A percentile compares a stretch with the other conserved stretches of the same genome.
These are phyloP conservation scores for Lithodes maja DNA, from an alignment of 2,888 invertebrate species.

Conservation along the genomic window DNA sequence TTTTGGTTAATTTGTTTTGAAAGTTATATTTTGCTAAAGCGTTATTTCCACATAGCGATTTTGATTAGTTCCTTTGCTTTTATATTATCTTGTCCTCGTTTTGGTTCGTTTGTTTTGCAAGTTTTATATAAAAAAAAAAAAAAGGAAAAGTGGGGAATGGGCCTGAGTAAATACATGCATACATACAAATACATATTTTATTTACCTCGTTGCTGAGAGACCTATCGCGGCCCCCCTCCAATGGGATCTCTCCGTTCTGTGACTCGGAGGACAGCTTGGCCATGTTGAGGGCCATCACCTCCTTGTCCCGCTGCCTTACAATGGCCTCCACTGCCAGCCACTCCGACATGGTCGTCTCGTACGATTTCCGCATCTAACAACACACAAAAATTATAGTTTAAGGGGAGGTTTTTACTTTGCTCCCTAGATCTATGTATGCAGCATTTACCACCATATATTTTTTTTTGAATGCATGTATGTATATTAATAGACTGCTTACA, in stretches of 20 bases:
- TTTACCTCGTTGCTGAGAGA: constrained; percentile 77
- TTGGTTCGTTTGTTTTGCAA: no score
- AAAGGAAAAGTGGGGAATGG: not conserved
- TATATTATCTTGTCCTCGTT: no score
- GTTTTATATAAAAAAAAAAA: no score
- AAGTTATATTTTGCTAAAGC: no score
- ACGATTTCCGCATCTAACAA: constrained; percentile 81
- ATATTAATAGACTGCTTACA: not conserved
- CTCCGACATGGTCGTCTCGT: constrained; percentile 94
- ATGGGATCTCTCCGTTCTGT: constrained; percentile 61
- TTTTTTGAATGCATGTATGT: not conserved
- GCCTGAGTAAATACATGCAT: not conserved
- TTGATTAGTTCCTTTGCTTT: no score
- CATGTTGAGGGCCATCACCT: constrained; percentile 88
- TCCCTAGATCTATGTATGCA: no score
- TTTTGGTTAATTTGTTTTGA: no score
- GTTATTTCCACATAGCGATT: no score
- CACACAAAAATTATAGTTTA: no score
- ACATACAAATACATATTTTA: not conserved
- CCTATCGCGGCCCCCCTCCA: constrained; percentile 71
- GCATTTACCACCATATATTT: no score
- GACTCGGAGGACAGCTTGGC: constrained; percentile 82
- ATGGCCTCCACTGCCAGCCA: constrained; percentile 97
- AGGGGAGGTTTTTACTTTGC: no score
- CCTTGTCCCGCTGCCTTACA: constrained; percentile 86